Conservation (phyloP, 2,113 vertebrate genomes). For the Phrynosoma platyrhinos region DNA sequence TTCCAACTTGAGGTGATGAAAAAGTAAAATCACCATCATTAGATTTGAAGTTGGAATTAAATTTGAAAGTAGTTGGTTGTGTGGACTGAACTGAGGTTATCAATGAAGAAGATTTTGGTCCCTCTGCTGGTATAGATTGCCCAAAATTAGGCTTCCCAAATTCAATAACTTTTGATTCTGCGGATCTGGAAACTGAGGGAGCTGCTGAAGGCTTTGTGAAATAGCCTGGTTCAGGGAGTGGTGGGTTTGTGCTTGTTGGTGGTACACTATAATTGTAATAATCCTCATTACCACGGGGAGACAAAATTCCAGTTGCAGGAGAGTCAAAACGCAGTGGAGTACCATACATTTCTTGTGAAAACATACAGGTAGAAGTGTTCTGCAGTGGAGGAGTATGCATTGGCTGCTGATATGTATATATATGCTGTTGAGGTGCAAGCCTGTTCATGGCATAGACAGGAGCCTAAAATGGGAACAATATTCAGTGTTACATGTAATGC, state of each 20-base stretch:
- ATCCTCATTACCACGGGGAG: conserved; percentile 90
- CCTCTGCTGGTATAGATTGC: conserved; percentile 82
- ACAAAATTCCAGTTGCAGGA: conserved; percentile 86
- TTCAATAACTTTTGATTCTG: conserved; percentile 84
- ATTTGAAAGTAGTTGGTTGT: conserved; percentile 89
- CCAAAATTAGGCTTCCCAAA: conserved; percentile 87
- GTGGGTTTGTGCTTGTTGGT: conserved; percentile 87
- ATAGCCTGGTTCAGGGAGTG: conserved; percentile 94
- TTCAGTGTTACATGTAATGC: background rate
- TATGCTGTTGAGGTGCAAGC: conserved; percentile 90
- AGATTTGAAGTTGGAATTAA: conserved; percentile 97
- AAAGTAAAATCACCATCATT: conserved; percentile 97
- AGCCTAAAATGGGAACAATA: conserved; percentile 74
- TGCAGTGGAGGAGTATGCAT: conserved; percentile 93
- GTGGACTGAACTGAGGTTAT: conserved; percentile 77
- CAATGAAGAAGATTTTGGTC: conserved; percentile 80
- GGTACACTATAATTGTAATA: conserved; percentile 89
- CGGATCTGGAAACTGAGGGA: conserved; percentile 78
- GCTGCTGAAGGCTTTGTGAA: conserved; percentile 89
- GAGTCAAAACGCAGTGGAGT: conserved; percentile 90
- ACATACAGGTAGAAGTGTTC: conserved; percentile 86
- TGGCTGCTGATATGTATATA: conserved; percentile 90
- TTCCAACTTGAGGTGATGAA: conserved; percentile 80
- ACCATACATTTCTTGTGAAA: conserved; percentile 91
- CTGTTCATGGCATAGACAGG: conserved; percentile 91